Percentiles rank a stretch among this genome's conserved stretches.
Conservation (phyloP, 2,888 invertebrate species). For the Noctua janthina region DNA sequence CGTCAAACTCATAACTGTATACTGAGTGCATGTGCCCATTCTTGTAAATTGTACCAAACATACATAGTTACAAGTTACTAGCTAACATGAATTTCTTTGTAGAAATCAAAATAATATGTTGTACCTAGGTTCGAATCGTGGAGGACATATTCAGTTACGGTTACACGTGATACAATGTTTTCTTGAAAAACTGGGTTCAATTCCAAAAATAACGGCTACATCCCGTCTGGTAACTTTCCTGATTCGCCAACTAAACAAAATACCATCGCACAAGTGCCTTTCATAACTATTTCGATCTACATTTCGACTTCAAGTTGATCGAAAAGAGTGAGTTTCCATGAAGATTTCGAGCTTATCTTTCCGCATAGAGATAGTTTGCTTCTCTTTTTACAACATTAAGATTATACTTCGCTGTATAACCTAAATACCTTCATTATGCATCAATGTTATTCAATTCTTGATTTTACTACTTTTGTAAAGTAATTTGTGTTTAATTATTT, state of each 20-base stretch:
- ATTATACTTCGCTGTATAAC: background rate
- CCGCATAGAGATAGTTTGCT: background rate
- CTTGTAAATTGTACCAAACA: conserved; percentile 68
- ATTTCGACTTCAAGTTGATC: background rate
- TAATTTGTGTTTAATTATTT: background rate
- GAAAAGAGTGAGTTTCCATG: background rate
- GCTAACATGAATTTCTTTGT: conserved; percentile 48
- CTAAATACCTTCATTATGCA: background rate
- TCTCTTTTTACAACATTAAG: background rate
- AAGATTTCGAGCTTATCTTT: background rate
- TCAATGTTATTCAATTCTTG: background rate
- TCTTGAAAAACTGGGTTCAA: background rate
- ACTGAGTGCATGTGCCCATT: conserved; percentile 67
- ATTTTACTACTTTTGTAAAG: background rate
- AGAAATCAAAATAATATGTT: conserved; percentile 31
- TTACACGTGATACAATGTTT: background rate
- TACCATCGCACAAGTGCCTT: no score
- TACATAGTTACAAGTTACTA: conserved; percentile 28
- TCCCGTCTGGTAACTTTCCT: no score
- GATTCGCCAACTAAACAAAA: no score
- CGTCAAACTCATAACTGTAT: conserved; percentile 68
- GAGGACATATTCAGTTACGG: background rate
- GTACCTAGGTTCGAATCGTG: background rate
- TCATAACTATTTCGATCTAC: no score
- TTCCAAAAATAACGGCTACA: background rate